phyloP scores from a whole-genome alignment of 2,113 vertebrate genomes.

The Entomyzon cyanotis region DNA sequence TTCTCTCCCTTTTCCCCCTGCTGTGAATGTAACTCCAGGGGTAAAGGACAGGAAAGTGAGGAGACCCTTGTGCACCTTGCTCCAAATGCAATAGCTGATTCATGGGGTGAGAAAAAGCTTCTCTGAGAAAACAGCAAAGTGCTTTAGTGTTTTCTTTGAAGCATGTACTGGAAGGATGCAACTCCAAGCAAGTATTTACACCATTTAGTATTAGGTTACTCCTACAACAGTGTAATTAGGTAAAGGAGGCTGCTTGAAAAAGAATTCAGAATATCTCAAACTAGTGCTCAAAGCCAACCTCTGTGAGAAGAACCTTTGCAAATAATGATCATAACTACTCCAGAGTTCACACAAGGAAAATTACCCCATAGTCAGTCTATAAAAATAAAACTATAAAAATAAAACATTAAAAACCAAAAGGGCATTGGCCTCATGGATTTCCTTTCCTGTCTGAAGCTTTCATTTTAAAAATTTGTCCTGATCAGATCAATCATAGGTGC shows the following conservation, averaged over 20 bases:
- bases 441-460: neutral
- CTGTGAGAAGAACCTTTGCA: neutral
- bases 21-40: neutral
- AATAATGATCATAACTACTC: neutral
- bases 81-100: neutral
- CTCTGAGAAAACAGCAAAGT: neutral
- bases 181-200: neutral
- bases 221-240: neutral
- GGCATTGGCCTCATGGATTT: accelerated
- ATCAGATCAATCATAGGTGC: neutral
- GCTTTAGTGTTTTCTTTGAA: neutral
- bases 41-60: neutral
- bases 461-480: neutral
- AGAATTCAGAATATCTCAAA: neutral
- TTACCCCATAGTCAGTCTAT: neutral
- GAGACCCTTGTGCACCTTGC: neutral
- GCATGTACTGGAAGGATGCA: neutral
- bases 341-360: neutral
- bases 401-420: neutral
- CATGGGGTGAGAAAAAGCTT: neutral
- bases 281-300: neutral
- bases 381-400: neutral
- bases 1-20: neutral
- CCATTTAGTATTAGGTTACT: neutral
- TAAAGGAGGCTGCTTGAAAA: neutral